These are phyloP conservation scores for Dryocosmus kuriphilus DNA, from an alignment of 2,888 invertebrate species.

Conservation along the genomic window DNA sequence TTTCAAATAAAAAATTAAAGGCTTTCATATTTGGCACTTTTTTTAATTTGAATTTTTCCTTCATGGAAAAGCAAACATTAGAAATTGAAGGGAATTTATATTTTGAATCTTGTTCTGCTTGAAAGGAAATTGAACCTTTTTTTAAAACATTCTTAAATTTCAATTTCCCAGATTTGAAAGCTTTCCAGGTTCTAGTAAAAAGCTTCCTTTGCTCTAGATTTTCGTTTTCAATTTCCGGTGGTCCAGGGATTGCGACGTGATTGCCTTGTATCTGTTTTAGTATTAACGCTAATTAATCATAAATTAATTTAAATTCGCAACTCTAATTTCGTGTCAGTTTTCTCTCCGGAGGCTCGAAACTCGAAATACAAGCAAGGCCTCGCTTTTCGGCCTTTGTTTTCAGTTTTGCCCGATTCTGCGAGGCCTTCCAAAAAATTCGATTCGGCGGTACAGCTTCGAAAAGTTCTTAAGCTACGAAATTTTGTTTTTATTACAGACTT, in stretches of 20 bases:
- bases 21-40: too few relatives aligned
- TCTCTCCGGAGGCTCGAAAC: conserved; percentile 52
- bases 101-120: too few relatives aligned
- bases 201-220: neutral
- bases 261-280: conserved; percentile 64
- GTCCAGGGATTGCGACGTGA: conserved; percentile 53
- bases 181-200: neutral
- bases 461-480: conserved; percentile 2
- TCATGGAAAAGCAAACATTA: too few relatives aligned
- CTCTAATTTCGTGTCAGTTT: conserved; percentile 31
- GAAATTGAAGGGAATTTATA: too few relatives aligned
- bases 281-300: conserved; percentile 67
- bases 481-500: neutral
- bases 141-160: neutral
- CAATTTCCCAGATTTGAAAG: neutral
- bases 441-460: conserved; percentile 65
- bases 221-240: neutral
- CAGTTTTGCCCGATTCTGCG: conserved; percentile 60
- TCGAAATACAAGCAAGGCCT: conserved; percentile 41
- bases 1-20: too few relatives aligned
- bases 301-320: conserved; percentile 54
- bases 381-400: conserved; percentile 58
- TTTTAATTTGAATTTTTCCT: neutral
- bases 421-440: conserved; percentile 49
- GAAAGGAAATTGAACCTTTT: too few relatives aligned